phyloP scores from a whole-genome alignment of 1,140 invertebrate species.

The Aricia agestis region DNA sequence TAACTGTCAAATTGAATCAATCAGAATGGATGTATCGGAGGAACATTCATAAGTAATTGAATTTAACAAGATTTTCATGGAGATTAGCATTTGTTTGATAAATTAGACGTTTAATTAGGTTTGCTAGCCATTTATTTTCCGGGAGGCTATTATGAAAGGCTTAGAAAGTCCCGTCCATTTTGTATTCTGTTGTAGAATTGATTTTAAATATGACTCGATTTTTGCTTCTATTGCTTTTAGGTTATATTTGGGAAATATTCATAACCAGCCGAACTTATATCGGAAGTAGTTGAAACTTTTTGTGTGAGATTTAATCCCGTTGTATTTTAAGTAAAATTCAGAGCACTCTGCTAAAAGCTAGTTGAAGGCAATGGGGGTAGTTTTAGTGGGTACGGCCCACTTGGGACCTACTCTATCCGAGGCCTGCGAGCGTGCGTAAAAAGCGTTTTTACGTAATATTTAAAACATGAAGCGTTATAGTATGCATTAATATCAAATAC shows the following conservation, averaged over 20 bases:
- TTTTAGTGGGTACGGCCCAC: neutral
- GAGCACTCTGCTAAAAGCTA: neutral
- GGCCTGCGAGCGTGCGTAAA: neutral
- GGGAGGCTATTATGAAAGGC: neutral
- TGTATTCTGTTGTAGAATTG: neutral
- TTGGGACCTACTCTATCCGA: neutral
- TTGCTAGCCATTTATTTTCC: neutral
- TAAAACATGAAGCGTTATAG: neutral
- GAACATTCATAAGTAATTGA: neutral
- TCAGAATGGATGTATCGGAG: neutral
- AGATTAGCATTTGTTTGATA: slow-evolving; percentile 8
- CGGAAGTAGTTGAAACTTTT: neutral
- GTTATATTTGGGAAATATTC: too few relatives aligned
- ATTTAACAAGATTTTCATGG: neutral
- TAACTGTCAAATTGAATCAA: too few relatives aligned
- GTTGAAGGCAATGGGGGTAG: neutral
- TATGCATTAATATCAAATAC: neutral
- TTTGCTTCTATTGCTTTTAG: neutral
- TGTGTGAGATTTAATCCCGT: neutral
- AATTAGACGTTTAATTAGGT: slow-evolving; percentile 5
- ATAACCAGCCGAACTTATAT: too few relatives aligned
- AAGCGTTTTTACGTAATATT: neutral
- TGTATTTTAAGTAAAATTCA: neutral
- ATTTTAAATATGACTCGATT: neutral
- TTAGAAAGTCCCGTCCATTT: neutral